Evolutionary conservation across 2,797 vertebrate species (phyloP).

Genomic region (Alosa sapidissima): DNA sequence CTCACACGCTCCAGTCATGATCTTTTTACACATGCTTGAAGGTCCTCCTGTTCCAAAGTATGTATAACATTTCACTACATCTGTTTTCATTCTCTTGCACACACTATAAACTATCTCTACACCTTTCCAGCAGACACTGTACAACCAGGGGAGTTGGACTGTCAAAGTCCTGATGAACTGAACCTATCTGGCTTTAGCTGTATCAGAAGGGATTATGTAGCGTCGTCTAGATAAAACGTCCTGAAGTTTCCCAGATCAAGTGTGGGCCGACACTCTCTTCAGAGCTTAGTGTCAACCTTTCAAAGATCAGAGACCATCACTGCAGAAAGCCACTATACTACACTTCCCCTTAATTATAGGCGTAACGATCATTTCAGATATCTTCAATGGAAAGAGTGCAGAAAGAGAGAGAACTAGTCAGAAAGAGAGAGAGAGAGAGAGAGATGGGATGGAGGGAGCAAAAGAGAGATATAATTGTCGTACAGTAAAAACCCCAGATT

Average conservation of each 20-base stretch:
- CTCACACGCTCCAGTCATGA: neutral
- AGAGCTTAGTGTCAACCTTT: neutral
- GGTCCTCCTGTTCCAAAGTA: neutral
- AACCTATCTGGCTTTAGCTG: neutral
- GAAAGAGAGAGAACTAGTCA: neutral
- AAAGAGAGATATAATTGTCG: neutral
- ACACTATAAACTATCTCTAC: neutral
- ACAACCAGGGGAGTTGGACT: neutral
- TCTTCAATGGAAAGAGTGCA: neutral
- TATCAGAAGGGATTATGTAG: neutral
- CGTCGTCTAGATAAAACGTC: neutral
- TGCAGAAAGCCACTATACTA: neutral
- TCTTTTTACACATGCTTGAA: neutral
- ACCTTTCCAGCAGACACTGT: neutral
- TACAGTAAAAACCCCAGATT: slow-evolving; percentile 1
- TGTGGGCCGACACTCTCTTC: neutral
- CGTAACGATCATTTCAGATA: neutral
- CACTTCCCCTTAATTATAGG: neutral
- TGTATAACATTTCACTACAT: neutral
- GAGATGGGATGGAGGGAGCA: neutral
- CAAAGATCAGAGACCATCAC: neutral
- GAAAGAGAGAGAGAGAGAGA: neutral
- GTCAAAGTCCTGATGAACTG: neutral
- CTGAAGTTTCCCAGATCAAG: neutral
- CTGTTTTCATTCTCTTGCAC: neutral